Evolutionary conservation across 2,113 vertebrate species (phyloP).

Genomic region (Atlantisia rogersi): DNA sequence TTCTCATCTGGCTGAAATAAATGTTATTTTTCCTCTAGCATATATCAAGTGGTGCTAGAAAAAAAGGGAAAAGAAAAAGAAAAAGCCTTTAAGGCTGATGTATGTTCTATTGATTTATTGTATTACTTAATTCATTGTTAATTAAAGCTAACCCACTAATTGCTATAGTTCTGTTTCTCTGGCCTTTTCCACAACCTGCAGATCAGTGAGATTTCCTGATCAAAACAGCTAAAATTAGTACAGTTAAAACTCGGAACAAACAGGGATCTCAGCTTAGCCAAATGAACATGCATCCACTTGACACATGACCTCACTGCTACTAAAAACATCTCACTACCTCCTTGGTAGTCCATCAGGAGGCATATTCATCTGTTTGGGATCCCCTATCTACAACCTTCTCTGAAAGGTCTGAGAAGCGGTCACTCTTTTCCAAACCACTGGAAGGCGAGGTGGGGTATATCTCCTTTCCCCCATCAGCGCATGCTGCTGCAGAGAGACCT

Average conservation of each 20-base stretch:
- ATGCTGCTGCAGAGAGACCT: not conserved
- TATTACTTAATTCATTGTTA: not conserved
- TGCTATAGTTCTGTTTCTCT: not conserved
- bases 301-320: not conserved
- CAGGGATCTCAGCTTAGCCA: not conserved
- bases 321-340: not conserved
- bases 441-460: not conserved
- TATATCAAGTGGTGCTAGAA: not conserved
- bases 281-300: not conserved
- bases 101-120: not conserved
- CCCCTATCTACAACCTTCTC: not conserved
- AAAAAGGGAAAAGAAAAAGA: not conserved
- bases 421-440: not conserved
- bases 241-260: not conserved
- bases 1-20: conserved; percentile 14
- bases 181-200: not conserved
- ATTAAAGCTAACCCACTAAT: not conserved
- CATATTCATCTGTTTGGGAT: not conserved
- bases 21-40: not conserved
- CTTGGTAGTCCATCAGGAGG: not conserved
- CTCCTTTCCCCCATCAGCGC: not conserved
- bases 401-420: not conserved
- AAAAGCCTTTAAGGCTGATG: not conserved
- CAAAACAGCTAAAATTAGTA: not conserved
- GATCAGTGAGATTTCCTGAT: not conserved